Percentiles rank a stretch among this genome's conserved stretches.
Evolutionary conservation across 2,888 invertebrate species (phyloP).

Genomic region (Stomorhina lunata): DNA sequence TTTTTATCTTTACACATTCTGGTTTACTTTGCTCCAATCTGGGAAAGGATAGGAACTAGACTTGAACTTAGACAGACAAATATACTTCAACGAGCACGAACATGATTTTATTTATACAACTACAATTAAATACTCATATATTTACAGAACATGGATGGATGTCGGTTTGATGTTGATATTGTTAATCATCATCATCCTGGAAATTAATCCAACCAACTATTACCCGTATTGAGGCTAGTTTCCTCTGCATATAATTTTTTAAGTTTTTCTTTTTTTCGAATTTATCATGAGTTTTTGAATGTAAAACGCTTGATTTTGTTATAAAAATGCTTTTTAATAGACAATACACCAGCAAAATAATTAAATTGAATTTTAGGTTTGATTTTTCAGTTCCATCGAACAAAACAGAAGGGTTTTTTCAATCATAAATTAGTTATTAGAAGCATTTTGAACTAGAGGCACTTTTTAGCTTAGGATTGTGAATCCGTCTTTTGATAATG

Average conservation of each 20-base stretch:
- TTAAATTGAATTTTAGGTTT: not conserved
- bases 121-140: not conserved
- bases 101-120: not conserved
- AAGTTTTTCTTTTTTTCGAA: not conserved
- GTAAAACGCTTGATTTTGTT: constrained; percentile 17
- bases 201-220: constrained; percentile 46
- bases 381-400: too few species aligned
- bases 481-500: too few species aligned
- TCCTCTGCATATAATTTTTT: constrained; percentile 35
- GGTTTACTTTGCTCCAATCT: not conserved
- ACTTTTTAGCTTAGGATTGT: too few species aligned
- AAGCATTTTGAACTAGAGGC: too few species aligned
- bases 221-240: constrained; percentile 44
- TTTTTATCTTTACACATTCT: not conserved
- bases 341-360: constrained; percentile 1
- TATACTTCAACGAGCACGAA: not conserved
- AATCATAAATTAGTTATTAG: too few species aligned
- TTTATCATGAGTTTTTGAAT: not conserved
- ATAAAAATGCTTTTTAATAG: constrained; percentile 30
- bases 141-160: too few species aligned
- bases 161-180: not conserved
- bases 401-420: too few species aligned
- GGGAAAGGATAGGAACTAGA: not conserved
- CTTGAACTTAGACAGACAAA: not conserved
- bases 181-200: constrained; percentile 35